Conservation (phyloP, 2,797 vertebrate species). For the Eulemur coronatus region DNA sequence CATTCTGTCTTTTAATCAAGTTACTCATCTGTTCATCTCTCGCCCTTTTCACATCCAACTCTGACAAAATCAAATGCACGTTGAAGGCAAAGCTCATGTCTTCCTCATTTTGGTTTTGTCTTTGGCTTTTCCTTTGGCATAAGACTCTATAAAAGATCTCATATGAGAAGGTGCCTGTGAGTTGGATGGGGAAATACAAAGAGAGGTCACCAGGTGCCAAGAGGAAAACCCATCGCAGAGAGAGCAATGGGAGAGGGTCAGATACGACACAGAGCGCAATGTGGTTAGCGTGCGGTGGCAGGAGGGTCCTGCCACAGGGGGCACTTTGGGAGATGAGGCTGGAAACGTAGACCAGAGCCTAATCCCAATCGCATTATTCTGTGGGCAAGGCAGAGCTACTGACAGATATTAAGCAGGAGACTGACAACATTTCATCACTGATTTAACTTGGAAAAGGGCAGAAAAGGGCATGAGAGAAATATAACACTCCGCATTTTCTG, state of each 20-base stretch:
- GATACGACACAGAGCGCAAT: rapidly evolving
- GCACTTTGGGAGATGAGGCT: rapidly evolving
- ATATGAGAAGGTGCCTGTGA: neutral
- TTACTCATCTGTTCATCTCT: neutral
- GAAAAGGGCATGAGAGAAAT: neutral
- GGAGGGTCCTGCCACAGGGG: rapidly evolving
- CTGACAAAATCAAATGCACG: neutral
- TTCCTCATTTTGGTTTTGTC: neutral
- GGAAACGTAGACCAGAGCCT: neutral
- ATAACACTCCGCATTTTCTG: neutral
- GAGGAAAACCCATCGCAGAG: neutral
- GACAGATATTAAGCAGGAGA: neutral
- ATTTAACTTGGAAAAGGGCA: neutral
- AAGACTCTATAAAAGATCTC: neutral
- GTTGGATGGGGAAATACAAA: neutral
- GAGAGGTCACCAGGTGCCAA: neutral
- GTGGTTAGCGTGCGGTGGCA: rapidly evolving
- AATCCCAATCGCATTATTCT: too few relatives aligned
- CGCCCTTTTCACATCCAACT: neutral
- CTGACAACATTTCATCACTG: neutral
- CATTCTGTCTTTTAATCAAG: neutral
- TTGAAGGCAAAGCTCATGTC: neutral
- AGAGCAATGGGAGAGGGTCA: neutral
- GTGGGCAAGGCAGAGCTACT: neutral
- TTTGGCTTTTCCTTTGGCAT: neutral